Conservation (phyloP, 2,113 vertebrate species). For the Turnix velox region DNA sequence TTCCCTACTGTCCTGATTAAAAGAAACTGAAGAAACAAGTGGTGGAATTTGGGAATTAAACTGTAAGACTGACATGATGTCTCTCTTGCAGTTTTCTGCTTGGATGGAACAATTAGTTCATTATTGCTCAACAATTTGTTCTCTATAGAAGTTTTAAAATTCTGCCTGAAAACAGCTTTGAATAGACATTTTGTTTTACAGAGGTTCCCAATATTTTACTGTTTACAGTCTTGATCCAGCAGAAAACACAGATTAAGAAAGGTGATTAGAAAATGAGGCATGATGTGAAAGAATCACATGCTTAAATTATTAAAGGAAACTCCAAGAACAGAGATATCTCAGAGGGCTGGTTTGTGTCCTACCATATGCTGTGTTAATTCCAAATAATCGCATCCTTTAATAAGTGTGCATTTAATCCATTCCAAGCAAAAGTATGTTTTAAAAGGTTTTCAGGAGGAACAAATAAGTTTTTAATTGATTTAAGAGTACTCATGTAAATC, state of each 20-base stretch:
- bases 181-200: not conserved
- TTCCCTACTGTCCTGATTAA: not conserved
- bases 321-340: not conserved
- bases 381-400: not conserved
- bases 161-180: not conserved
- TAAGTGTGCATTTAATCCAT: not conserved
- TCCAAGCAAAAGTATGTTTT: not conserved
- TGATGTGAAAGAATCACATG: not conserved
- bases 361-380: not conserved
- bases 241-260: not conserved
- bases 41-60: not conserved
- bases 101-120: not conserved
- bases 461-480: not conserved
- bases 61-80: not conserved
- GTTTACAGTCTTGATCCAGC: not conserved
- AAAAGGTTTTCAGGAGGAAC: not conserved
- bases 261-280: not conserved
- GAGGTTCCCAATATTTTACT: not conserved
- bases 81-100: not conserved
- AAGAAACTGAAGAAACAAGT: not conserved
- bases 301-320: not conserved
- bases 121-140: not conserved
- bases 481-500: not conserved
- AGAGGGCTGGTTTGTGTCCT: not conserved
- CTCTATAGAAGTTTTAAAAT: not conserved